These are phyloP conservation scores for Peromyscus attwateri DNA, from an alignment of 2,797 vertebrate genomes.

Conservation along the genomic window DNA sequence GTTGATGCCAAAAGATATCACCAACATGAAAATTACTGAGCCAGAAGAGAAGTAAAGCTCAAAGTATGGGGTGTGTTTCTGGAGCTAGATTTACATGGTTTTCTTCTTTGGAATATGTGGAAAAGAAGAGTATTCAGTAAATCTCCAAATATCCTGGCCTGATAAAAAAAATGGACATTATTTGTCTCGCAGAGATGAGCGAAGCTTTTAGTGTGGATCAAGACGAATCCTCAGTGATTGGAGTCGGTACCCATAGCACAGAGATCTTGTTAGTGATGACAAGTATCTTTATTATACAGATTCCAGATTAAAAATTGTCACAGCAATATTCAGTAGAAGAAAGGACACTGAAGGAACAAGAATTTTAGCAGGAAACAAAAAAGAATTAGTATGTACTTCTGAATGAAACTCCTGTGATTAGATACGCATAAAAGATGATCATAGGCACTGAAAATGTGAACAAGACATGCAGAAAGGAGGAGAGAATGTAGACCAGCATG, in stretches of 20 bases:
- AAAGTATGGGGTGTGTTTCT: neutral
- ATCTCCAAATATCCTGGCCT: neutral
- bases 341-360: neutral
- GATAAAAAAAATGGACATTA: neutral
- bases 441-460: neutral
- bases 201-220: neutral
- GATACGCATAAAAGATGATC: neutral
- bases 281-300: neutral
- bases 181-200: neutral
- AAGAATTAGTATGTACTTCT: neutral
- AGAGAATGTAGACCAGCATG: neutral
- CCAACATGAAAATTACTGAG: neutral
- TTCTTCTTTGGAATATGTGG: neutral
- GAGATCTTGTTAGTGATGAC: neutral
- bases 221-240: neutral
- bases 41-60: neutral
- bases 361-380: neutral
- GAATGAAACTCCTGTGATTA: neutral
- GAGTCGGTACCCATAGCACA: neutral
- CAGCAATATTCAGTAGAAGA: neutral
- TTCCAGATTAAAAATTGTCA: neutral
- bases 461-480: neutral
- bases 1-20: neutral
- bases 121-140: neutral
- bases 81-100: neutral